Evolutionary conservation across 2,113 vertebrate species (phyloP), one percentile per base, ranked within the genome.

Genomic region (Paedocypris sp.): DNA sequence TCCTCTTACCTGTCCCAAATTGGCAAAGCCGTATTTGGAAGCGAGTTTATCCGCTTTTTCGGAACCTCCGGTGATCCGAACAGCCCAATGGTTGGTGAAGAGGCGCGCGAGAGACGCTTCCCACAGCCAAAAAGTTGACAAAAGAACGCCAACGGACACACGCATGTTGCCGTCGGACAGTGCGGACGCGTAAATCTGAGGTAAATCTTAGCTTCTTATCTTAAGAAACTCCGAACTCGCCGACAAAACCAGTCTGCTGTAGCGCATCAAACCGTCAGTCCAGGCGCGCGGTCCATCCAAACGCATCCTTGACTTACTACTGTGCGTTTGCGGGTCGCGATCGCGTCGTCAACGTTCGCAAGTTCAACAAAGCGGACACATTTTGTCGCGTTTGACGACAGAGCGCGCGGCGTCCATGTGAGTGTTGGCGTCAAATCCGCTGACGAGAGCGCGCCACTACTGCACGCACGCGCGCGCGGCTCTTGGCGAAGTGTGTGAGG

Each of bases 81-180:
- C 89, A 22, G 90, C 91, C 90, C 90, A 93, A 77, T 94, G 91
- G 81, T 92, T 94, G 43, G 90, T 90, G 62, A 84, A 90, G 63
- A 90, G 73, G 60, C 82, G 73, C 28, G 82, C 42, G 45, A 66
- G 73, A 47, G 49, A 66, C 1, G 72, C 64, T 57, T 64, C 70
- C 60, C 80, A 57, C 20, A 23, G 9, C 15, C 13, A 42, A 15
- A 56, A 57, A 49, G 42, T 43, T 41, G 60, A 48, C 13, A 74
- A 20, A 4, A 76, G 6, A 11, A 74, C 45, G 11, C 71, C 38
- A 60, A 63, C 26, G 7, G 73, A 41, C 4, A 70, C 13, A 49
- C 20, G 22, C 81, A 83, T 82, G 36, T 60, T 68, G 59, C 13
- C 54, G 12, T 3, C 29, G 4, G 5, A 29, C 11, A 39, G 13